Conservation (phyloP, 2,797 vertebrate genomes). For the Myotis vivesi region DNA sequence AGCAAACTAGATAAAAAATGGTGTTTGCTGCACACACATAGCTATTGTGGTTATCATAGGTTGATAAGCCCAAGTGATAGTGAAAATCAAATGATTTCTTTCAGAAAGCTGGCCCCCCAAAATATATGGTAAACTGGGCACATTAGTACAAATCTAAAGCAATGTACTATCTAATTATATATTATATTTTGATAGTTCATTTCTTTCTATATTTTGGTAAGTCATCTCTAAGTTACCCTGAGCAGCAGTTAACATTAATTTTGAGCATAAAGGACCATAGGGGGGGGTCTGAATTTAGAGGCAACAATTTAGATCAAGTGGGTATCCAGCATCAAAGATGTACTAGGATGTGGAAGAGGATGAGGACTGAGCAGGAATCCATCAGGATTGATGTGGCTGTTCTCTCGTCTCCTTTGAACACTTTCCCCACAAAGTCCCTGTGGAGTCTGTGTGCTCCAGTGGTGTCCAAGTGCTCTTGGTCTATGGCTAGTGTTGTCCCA, state of each 20-base stretch:
- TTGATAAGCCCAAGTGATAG: neutral
- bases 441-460: neutral
- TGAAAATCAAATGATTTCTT: slow-evolving; percentile 57
- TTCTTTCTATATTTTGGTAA: neutral
- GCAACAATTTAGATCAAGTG: neutral
- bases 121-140: slow-evolving; percentile 31
- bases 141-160: slow-evolving; percentile 27
- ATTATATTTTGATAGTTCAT: slow-evolving; percentile 16
- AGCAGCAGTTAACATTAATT: neutral
- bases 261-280: neutral
- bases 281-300: neutral
- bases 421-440: too few relatives aligned
- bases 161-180: neutral
- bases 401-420: neutral
- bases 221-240: neutral
- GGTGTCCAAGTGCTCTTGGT: neutral
- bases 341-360: neutral
- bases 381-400: neutral
- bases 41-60: neutral
- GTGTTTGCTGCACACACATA: neutral
- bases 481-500: neutral
- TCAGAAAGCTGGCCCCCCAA: slow-evolving; percentile 41
- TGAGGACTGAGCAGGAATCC: neutral
- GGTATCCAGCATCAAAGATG: neutral
- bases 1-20: neutral